These are phyloP conservation scores for Myiagra hebetior DNA, from an alignment of 2,113 vertebrate genomes.

Conservation along the genomic window DNA sequence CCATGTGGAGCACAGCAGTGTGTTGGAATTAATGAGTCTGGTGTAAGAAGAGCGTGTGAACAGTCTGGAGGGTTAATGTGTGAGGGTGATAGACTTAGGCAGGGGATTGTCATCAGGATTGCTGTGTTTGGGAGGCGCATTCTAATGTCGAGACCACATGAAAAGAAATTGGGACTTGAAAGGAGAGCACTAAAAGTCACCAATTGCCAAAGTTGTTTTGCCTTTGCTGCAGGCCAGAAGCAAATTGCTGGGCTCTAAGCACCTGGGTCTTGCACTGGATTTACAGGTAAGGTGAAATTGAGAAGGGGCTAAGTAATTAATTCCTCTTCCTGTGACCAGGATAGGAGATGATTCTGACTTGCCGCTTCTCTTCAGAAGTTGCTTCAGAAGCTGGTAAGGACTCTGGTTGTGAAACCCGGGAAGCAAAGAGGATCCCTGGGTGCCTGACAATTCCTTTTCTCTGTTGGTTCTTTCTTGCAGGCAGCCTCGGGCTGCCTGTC, in stretches of 20 bases:
- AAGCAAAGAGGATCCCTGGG: conserved; percentile 74
- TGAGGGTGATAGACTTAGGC: background rate
- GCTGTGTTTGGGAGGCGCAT: background rate
- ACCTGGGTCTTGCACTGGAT: conserved; percentile 18
- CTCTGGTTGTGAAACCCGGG: conserved; percentile 65
- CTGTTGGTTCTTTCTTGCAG: conserved; percentile 74
- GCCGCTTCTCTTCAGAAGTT: conserved; percentile 65
- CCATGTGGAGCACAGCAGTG: background rate
- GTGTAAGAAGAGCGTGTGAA: background rate
- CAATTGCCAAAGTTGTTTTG: background rate
- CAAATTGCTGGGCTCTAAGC: conserved; percentile 9
- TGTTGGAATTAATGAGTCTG: background rate
- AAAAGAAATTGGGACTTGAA: background rate
- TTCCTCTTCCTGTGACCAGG: conserved; percentile 61
- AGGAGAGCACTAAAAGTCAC: background rate
- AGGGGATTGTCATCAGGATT: background rate
- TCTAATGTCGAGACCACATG: background rate
- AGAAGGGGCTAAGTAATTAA: conserved; percentile 43
- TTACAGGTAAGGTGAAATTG: conserved; percentile 18
- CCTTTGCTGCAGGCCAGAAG: background rate
- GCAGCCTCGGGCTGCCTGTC: conserved; percentile 83
- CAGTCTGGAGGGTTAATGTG: background rate
- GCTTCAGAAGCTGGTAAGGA: conserved; percentile 66
- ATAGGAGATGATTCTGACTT: conserved; percentile 57
- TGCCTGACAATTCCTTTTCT: conserved; percentile 77